A percentile compares a stretch with the other conserved stretches of the same genome.
These are phyloP conservation scores for Salticus scenicus DNA, from an alignment of 2,888 invertebrate genomes.

Conservation along the genomic window DNA sequence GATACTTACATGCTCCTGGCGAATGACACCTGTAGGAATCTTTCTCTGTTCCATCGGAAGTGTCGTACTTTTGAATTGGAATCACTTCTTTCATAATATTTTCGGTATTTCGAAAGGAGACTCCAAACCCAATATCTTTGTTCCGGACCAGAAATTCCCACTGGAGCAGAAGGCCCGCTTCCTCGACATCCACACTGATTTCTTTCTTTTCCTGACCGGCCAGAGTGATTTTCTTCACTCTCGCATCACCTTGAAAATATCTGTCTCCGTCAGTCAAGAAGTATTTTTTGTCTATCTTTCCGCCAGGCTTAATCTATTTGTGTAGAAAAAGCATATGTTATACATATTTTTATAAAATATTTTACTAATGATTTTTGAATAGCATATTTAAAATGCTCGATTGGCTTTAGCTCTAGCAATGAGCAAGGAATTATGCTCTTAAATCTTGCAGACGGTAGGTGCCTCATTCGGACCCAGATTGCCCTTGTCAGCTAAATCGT, in stretches of 20 bases:
- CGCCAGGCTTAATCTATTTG: no score
- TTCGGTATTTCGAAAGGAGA: neutral
- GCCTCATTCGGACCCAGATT: no score
- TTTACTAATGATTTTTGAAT: no score
- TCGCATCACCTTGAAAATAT: neutral
- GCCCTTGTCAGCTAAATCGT: no score
- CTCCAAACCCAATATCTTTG: conserved; percentile 33
- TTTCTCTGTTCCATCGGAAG: neutral
- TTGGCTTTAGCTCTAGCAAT: no score
- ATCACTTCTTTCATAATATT: conserved; percentile 3
- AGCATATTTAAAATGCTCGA: no score
- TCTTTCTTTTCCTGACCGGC: neutral
- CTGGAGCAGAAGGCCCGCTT: neutral
- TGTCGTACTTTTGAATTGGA: conserved; percentile 25
- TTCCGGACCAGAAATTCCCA: conserved; percentile 31
- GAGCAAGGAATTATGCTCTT: no score
- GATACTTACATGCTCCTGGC: conserved; percentile 37
- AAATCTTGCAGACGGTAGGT: no score
- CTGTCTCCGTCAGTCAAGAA: neutral
- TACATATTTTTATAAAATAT: no score
- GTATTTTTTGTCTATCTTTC: neutral
- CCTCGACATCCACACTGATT: neutral
- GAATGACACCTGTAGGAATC: conserved; percentile 7
- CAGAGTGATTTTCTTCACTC: neutral
- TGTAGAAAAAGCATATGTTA: no score